Base-by-base conservation (phyloP, 2,888 invertebrate genomes). In the Drosophila setosimentum region DNA sequence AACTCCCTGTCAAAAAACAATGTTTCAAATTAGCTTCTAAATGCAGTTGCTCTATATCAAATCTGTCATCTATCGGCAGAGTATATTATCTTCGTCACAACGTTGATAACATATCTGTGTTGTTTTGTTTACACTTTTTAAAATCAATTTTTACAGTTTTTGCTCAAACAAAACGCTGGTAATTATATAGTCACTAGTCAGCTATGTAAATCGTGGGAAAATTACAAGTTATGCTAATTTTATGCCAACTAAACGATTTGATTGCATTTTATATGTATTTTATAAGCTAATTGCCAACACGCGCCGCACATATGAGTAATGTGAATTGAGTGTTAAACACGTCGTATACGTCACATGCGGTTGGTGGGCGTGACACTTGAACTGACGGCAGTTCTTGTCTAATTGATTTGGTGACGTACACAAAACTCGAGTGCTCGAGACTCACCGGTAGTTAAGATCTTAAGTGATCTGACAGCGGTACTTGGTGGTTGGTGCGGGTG, bases 351-450 rank as follows among this genome's bases (percentile, higher is more conserved):
- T 86, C 88, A 87, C 72, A 65, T 50, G 16, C 48, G 49, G 18
- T 74, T 79, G 57, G 89, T 87, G 82, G 89, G 85, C 77, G 89
- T 76, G 89, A 73, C 76, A 83, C 68, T 69, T 78, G 69, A 78
- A 76, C 55, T 49, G 68, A 68, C 65, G 66, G 35, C 68, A 59
- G 50, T 58, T 74, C 69, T 72, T 63, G 74, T 66, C 68, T 69
- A 76, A 74, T 75, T 70, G 76, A 65, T 71, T 59, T 68, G 55
- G 69, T 89, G 89, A 85, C 85, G 85, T 85, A 58, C 50, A 73
- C 61, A 68, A 67, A 65, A 50, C 30, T 45, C 45, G 45, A 53
- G 66, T 63, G 72, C 74, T 68, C 53, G 57, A 71, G 35, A 72
- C 88, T 85, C 71, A 89, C 89, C 85, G 90, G 78, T 73, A 84